phyloP scores from a whole-genome alignment of 2,797 vertebrate genomes.

The Lepus townsendii region DNA sequence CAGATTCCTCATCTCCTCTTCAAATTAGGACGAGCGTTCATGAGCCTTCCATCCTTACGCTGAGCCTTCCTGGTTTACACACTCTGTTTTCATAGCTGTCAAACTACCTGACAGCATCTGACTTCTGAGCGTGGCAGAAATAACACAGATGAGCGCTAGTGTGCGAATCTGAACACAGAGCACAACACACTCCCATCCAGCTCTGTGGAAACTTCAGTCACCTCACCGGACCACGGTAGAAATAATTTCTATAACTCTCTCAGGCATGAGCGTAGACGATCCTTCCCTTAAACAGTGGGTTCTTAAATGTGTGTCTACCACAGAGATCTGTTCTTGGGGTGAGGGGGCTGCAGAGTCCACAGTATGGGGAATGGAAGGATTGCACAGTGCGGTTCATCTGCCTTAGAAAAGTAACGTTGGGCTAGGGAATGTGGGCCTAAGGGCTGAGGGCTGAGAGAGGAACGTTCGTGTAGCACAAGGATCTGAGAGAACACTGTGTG shows the following conservation, averaged over 20 bases:
- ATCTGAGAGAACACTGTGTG: neutral
- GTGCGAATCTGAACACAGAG: neutral
- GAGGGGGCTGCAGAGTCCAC: neutral
- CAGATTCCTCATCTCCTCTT: neutral
- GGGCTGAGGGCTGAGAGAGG: neutral
- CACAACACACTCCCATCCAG: neutral
- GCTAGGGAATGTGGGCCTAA: neutral
- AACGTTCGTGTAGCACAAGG: neutral
- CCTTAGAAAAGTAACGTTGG: neutral
- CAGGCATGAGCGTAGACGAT: neutral
- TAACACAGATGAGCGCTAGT: conserved; percentile 4
- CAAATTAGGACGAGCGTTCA: neutral
- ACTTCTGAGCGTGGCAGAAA: conserved; percentile 5
- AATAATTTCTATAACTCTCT: neutral
- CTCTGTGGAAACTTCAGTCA: neutral
- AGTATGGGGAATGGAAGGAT: neutral
- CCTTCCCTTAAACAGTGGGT: neutral
- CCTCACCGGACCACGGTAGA: neutral
- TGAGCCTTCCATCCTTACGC: neutral
- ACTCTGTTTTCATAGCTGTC: conserved; percentile 46
- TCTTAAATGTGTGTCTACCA: conserved; percentile 3
- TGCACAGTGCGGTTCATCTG: neutral
- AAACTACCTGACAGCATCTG: neutral
- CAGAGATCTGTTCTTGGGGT: neutral
- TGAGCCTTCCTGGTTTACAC: conserved; percentile 23